Conservation (phyloP, 2,113 vertebrate species). For the Oreocharis arfaki region DNA sequence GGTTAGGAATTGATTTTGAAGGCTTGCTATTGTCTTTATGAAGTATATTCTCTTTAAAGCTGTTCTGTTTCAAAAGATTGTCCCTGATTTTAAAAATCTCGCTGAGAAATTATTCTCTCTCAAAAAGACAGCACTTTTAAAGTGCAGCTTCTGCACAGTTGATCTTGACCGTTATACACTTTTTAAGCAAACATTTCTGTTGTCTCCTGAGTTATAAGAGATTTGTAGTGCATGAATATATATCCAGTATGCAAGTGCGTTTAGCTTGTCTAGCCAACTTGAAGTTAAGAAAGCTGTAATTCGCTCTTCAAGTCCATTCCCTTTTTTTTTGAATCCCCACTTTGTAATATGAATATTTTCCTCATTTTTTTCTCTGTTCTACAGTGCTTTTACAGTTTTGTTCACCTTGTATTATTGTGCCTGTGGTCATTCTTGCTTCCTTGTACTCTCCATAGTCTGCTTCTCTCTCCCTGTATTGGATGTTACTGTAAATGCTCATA, state of each 20-base stretch:
- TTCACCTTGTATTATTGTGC: not conserved
- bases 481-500: not conserved
- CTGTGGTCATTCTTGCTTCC: not conserved
- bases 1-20: not conserved
- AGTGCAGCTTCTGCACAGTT: not conserved
- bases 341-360: not conserved
- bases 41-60: not conserved
- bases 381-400: not conserved
- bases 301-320: not conserved
- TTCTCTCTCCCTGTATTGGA: not conserved
- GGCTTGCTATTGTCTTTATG: not conserved
- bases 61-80: not conserved
- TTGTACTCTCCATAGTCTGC: accelerated
- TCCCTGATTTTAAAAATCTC: not conserved
- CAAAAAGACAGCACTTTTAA: not conserved
- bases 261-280: not conserved
- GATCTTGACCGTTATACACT: not conserved
- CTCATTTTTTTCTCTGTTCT: not conserved
- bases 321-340: not conserved
- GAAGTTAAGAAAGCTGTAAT: not conserved
- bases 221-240: not conserved
- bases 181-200: not conserved
- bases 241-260: not conserved
- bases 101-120: not conserved
- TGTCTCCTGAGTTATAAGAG: not conserved